Evolutionary conservation across 2,113 vertebrate genomes (phyloP).

Genomic region (Aviceda subcristata): DNA sequence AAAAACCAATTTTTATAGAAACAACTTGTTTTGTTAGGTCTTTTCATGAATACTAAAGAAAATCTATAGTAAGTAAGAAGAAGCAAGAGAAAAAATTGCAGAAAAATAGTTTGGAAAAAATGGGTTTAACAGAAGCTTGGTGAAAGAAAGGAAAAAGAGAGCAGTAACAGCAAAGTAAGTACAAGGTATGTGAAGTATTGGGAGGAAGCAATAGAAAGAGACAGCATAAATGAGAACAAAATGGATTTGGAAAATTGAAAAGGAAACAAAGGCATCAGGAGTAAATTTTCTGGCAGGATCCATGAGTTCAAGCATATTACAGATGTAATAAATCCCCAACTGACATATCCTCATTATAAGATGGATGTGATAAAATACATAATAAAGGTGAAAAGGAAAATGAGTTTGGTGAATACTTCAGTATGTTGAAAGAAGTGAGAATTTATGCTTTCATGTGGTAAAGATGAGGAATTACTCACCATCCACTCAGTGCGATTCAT

Average conservation of each 20-base stretch:
- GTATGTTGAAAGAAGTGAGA: neutral
- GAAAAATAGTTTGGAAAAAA: neutral
- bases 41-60: neutral
- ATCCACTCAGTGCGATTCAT: neutral
- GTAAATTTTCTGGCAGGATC: neutral
- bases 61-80: neutral
- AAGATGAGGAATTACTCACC: neutral
- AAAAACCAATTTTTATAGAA: neutral
- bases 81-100: neutral
- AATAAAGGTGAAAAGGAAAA: neutral
- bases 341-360: neutral
- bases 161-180: neutral
- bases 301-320: neutral
- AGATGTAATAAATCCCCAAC: neutral
- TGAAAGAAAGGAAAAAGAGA: neutral
- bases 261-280: neutral
- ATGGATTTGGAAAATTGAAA: neutral
- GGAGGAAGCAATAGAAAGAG: neutral
- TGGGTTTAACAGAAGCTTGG: neutral
- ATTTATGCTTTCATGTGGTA: neutral
- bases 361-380: neutral
- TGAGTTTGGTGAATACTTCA: neutral
- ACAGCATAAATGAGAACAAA: neutral
- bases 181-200: neutral
- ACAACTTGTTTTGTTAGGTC: neutral